Base-by-base conservation (phyloP, 2,797 vertebrate genomes). In the Microtus californicus region DNA sequence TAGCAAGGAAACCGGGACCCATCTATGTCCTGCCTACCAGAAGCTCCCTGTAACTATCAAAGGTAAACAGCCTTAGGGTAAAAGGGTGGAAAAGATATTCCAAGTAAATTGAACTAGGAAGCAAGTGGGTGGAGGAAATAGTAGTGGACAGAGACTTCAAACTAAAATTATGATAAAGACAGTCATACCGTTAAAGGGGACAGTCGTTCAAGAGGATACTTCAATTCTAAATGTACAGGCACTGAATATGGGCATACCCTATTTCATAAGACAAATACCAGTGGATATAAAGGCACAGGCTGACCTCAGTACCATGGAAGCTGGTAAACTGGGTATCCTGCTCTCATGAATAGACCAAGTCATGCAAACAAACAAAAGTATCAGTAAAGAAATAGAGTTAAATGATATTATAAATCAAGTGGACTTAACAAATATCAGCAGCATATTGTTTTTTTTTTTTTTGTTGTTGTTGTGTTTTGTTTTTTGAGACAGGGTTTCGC, bases 41-140 rank as follows among this genome's bases (percentile, higher is more conserved):
- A 51, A 86, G 14, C 21, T 25, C 48, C 29, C n/a, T n/a, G 21
- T 25, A 51, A n/a, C 45, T 86, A 45, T 86, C 45, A 71, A 45
- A 51, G 34, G 12, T 71, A 54, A 71, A 69, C 65, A 71, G 34
- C 65, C 45, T 71, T 87, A 54, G 65, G 40, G 4, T 51, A 86
- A 86, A 69, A 86, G 83, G 13, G 63, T 23, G 12, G 45, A 37
- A 54, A 71, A 54, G 34, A 48, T 37, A 37, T 40, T 73, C 15
- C 67, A 87, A 31, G 85, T 73, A 87, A 73, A 54, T 29, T 17
- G n/a, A 87, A 11, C n/a, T 87, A 56, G 86, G 73, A 87, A 87
- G 51, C 25, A 43, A 59, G 27, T 40, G 1, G n/a, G 51, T 43
- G 59, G 23, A 21, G 56, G 56, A 59, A 59, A 59, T 71, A 71